Conservation (phyloP, 2,888 invertebrate genomes). For the Apodemia mormo region DNA sequence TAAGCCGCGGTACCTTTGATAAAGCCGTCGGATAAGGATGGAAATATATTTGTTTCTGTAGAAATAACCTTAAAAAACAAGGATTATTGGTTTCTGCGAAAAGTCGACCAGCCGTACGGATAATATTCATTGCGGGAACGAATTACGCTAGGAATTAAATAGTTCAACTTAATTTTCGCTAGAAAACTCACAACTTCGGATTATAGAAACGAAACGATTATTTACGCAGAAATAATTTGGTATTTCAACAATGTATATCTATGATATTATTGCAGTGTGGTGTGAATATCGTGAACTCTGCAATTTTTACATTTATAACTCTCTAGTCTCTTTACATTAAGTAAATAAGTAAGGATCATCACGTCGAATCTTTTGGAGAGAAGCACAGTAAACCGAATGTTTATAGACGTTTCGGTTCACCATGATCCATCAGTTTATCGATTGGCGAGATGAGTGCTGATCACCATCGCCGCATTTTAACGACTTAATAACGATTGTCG, state of each 20-base stretch:
- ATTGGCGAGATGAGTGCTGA: too few species aligned
- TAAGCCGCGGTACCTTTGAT: conserved; percentile 79
- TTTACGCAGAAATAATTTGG: not conserved
- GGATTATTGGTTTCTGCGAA: conserved; percentile 78
- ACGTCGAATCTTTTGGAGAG: too few species aligned
- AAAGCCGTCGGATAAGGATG: conserved; percentile 50
- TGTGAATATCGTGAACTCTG: too few species aligned
- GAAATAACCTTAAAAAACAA: conserved; percentile 65
- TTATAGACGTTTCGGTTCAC: too few species aligned
- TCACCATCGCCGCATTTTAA: too few species aligned
- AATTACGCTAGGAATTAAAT: conserved; percentile 77
- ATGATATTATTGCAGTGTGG: too few species aligned
- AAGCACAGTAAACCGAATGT: too few species aligned
- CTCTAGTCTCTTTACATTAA: too few species aligned
- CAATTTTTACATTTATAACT: too few species aligned
- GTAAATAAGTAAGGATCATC: too few species aligned
- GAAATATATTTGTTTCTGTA: conserved; percentile 71
- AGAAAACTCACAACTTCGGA: not conserved
- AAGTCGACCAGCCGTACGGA: conserved; percentile 64
- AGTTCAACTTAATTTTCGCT: not conserved
- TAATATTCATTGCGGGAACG: conserved; percentile 71
- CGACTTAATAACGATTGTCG: too few species aligned
- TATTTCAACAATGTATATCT: not conserved
- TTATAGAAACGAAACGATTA: not conserved
- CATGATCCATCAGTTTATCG: too few species aligned